phyloP scores from a whole-genome alignment of 2,113 vertebrate species.

The Phylloscopus trochilus region DNA sequence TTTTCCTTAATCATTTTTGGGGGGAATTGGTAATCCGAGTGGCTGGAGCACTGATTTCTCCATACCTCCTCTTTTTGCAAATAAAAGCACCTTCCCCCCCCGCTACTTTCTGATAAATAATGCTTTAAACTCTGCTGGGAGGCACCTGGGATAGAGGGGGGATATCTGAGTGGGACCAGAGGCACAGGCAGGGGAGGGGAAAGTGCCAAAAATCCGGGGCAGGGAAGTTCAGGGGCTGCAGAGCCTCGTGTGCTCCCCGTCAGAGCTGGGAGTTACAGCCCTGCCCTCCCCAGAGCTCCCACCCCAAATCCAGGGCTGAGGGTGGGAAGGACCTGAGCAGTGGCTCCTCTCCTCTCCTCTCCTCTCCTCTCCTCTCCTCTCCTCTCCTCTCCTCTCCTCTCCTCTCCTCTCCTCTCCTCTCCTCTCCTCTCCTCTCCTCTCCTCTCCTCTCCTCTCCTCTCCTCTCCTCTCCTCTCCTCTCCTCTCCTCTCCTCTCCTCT shows the following conservation, averaged over 20 bases:
- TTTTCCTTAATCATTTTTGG: not conserved
- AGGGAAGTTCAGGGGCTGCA: rapidly evolving
- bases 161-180: not conserved
- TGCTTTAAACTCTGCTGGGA: not conserved
- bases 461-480: too few relatives aligned
- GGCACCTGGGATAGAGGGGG: rapidly evolving
- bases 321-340: not conserved
- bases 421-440: too few relatives aligned
- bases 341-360: not conserved
- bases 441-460: too few relatives aligned
- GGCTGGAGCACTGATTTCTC: not conserved
- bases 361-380: too few relatives aligned
- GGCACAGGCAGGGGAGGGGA: not conserved
- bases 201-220: not conserved
- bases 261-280: not conserved
- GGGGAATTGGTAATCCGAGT: not conserved
- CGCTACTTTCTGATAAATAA: not conserved
- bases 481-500: not conserved
- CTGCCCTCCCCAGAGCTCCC: not conserved
- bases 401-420: too few relatives aligned
- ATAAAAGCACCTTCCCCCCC: not conserved
- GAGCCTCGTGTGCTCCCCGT: not conserved
- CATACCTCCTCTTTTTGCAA: not conserved
- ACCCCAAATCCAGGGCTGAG: not conserved
- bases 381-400: too few relatives aligned